Conservation (phyloP, 2,888 invertebrate species). For the Elegia similella region DNA sequence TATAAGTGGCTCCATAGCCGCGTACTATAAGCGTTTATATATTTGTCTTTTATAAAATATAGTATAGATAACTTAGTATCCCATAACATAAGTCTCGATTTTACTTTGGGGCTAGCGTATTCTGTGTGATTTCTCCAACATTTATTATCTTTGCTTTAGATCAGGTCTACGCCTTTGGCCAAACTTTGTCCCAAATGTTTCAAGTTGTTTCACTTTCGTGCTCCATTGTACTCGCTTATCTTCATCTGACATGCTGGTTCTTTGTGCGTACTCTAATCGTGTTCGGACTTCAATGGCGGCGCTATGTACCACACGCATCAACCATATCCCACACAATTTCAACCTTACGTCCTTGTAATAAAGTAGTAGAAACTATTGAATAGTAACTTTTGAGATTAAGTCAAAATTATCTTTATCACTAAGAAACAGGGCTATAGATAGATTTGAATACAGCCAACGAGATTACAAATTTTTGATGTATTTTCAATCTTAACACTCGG, state of each 20-base stretch:
- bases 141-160: too few species aligned
- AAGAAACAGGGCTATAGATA: background rate
- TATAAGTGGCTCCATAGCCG: too few species aligned
- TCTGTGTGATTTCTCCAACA: too few species aligned
- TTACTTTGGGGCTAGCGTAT: too few species aligned
- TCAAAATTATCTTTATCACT: background rate
- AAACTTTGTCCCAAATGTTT: background rate
- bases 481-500: background rate
- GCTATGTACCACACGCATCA: background rate
- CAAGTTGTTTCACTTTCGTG: background rate
- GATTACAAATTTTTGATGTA: background rate
- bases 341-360: background rate
- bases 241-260: conserved; percentile 14
- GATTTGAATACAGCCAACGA: background rate
- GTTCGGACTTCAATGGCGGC: background rate
- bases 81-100: too few species aligned
- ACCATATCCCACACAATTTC: background rate
- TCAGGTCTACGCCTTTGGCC: background rate
- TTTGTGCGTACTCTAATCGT: conserved; percentile 9
- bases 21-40: too few species aligned
- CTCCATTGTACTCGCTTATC: conserved; percentile 3
- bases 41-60: too few species aligned
- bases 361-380: background rate
- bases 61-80: too few species aligned
- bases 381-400: background rate